Evolutionary conservation across 2,113 vertebrate genomes (phyloP).

Genomic region (Pseudolaguvia tuberculata): DNA sequence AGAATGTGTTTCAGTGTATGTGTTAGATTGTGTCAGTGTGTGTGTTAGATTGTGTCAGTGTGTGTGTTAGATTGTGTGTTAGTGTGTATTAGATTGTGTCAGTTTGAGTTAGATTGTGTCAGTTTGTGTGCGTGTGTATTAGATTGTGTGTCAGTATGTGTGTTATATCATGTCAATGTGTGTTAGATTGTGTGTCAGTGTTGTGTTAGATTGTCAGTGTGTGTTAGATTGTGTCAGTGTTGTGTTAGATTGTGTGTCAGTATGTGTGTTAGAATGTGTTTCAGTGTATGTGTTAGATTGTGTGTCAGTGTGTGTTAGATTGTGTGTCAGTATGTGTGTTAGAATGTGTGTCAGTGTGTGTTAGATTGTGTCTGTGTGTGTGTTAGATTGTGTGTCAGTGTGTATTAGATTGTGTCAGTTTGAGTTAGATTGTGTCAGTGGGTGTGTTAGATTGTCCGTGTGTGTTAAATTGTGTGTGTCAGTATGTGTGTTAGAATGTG

Average conservation of each 20-base stretch:
- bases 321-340: not conserved
- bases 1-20: not conserved
- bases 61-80: too few relatives aligned
- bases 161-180: not conserved
- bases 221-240: not conserved
- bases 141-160: not conserved
- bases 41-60: too few relatives aligned
- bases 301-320: not conserved
- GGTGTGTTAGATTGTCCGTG: not conserved
- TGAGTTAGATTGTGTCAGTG: not conserved
- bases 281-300: not conserved
- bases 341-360: not conserved
- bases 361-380: not conserved
- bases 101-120: not conserved
- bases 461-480: not conserved
- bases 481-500: not conserved
- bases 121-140: not conserved
- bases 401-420: not conserved
- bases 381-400: not conserved
- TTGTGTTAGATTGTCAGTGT: not conserved
- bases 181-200: not conserved
- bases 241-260: not conserved
- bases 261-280: not conserved
- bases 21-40: not conserved
- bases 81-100: too few relatives aligned